Base-by-base conservation (phyloP, 2,797 vertebrate species). In the Acipenser ruthenus region DNA sequence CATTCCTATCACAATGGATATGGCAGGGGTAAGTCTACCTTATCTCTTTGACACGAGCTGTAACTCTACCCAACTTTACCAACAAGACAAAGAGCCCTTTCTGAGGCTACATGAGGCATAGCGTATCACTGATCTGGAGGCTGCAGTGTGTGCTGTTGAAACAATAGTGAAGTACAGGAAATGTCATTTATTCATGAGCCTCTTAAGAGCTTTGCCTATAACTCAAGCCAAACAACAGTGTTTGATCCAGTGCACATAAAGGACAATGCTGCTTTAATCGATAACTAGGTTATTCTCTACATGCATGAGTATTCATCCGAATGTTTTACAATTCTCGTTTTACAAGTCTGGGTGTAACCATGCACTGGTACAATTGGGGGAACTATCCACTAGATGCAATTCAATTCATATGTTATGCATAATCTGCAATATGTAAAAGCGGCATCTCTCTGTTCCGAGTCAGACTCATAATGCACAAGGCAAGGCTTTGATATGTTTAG, bases 11-110 rank as follows among this genome's bases (percentile, higher is more conserved):
- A 86, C 89, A 69, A 70, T 65, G 50, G 83, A 88, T 65, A 79
- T 87, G 70, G 91, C 86, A 0, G 69, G 6, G 74, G 94, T 95
- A 83, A 91, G 90, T 75, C 63, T 4, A 73, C 52, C 77, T 77
- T 79, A 68, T 84, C 75, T 80, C 80, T 82, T 81, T 84, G 76
- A 55, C 49, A 80, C 75, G 72, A 80, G 72, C 71, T 10, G 85
- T 78, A 86, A 90, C 1, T 0, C 50, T 68, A 87, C 69, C 79
- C 67, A 8, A 11, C 60, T 9, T 23, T 49, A 18, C 18, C 9
- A 7, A 49, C 63, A 49, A 37, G 73, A 79, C 73, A 77, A 75
- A 52, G 65, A 61, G 63, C 0, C 56, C 62, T 61, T 75, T 69
- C 74, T 8, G 47, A 61, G 3, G 2, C n/a, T 13, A 6, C 1